A percentile compares a stretch with the other conserved stretches of the same genome.
Conservation (phyloP, 2,113 vertebrate species). For the Ancistrus triradiatus region DNA sequence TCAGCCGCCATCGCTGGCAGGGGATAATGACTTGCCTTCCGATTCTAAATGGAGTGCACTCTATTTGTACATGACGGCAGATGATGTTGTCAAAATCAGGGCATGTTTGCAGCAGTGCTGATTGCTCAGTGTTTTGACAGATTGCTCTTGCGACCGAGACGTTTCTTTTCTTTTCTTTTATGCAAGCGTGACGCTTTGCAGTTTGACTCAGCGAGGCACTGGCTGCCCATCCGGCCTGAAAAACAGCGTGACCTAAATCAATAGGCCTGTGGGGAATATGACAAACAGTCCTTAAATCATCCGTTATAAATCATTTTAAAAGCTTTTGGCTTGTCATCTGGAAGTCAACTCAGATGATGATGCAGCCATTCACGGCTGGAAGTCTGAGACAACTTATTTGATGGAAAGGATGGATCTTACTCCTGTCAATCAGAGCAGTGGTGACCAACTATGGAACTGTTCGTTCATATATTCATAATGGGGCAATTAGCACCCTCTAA, state of each 20-base stretch:
- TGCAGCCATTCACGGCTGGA: too few relatives aligned
- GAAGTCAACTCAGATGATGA: too few relatives aligned
- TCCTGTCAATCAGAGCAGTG: too few relatives aligned
- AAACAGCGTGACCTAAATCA: slow-evolving; percentile 10
- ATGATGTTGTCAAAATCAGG: slow-evolving; percentile 22
- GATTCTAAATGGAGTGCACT: slow-evolving; percentile 20
- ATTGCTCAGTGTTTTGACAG: slow-evolving; percentile 16
- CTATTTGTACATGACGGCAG: slow-evolving; percentile 10
- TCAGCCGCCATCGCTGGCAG: neutral
- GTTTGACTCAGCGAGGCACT: neutral
- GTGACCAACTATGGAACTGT: too few relatives aligned
- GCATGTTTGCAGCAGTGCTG: neutral
- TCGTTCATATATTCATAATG: too few relatives aligned
- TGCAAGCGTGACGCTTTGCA: neutral
- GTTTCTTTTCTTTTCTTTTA: too few relatives aligned
- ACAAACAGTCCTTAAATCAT: slow-evolving; percentile 8
- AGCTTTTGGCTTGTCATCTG: too few relatives aligned
- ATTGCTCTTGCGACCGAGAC: neutral
- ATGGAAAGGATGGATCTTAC: too few relatives aligned
- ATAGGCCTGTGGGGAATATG: neutral
- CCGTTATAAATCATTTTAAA: neutral
- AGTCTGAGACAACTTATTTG: too few relatives aligned
- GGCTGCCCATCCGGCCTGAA: neutral
- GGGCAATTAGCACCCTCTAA: too few relatives aligned
- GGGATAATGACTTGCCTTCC: slow-evolving; percentile 20